These are phyloP conservation scores for Pteria penguin DNA, from an alignment of 2,888 invertebrate species.

Conservation along the genomic window DNA sequence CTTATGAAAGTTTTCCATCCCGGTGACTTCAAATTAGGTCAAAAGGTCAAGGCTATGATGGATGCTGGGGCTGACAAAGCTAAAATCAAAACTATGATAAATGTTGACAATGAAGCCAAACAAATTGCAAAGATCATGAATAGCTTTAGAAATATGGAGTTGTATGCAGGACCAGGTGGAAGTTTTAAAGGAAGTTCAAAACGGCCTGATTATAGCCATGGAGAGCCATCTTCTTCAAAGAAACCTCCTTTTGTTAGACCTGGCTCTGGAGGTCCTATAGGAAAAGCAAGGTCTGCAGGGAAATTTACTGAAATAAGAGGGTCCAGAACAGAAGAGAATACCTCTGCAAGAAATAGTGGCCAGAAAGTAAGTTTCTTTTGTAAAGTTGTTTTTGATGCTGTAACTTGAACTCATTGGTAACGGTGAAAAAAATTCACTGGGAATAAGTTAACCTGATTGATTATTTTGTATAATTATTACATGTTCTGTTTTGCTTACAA, in stretches of 20 bases:
- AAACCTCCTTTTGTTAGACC: constrained; percentile 52
- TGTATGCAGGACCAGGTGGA: constrained; percentile 66
- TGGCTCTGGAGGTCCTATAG: constrained; percentile 59
- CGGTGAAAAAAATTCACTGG: no score
- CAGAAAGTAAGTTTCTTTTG: constrained; percentile 1
- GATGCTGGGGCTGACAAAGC: constrained; percentile 60
- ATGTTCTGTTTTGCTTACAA: no score
- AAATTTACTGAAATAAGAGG: constrained; percentile 63
- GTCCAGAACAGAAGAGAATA: constrained; percentile 17
- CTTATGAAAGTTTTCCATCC: constrained; percentile 60
- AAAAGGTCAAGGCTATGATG: constrained; percentile 65
- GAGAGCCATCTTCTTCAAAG: constrained; percentile 39
- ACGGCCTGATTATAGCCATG: constrained; percentile 37
- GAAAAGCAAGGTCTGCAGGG: constrained; percentile 52
- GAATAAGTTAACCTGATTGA: no score
- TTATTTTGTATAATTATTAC: no score
- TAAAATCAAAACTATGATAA: constrained; percentile 58
- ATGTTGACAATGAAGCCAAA: constrained; percentile 64
- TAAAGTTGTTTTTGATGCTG: no score
- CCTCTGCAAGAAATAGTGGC: constrained; percentile 12
- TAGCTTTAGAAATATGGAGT: constrained; percentile 72
- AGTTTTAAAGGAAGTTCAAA: constrained; percentile 1
- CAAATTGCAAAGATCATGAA: constrained; percentile 71
- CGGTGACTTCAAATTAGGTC: constrained; percentile 58
- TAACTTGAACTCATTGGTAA: no score